These are phyloP conservation scores for Carassius auratus DNA, from an alignment of 2,113 vertebrate species.

Conservation along the genomic window DNA sequence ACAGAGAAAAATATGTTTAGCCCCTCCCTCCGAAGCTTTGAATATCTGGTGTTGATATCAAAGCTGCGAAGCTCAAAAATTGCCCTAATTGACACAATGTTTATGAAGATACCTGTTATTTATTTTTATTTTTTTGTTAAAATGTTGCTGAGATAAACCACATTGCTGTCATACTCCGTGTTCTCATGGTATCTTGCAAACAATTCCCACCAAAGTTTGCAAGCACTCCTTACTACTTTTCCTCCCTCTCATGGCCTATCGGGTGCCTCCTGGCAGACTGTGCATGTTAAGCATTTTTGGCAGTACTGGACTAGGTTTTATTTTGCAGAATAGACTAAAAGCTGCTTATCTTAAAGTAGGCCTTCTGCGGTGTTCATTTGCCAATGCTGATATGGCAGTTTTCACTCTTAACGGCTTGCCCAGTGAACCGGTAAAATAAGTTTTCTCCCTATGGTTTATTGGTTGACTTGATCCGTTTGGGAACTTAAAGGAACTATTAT, in stretches of 20 bases:
- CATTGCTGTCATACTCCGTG: not conserved
- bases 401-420: constrained; percentile 20
- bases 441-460: not conserved
- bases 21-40: no score
- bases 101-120: not conserved
- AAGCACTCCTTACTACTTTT: not conserved
- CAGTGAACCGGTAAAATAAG: constrained; percentile 11
- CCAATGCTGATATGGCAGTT: constrained; percentile 58
- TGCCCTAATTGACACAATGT: not conserved
- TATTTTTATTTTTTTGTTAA: no score
- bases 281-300: constrained; percentile 72
- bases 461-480: not conserved
- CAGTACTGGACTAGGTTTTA: constrained; percentile 57
- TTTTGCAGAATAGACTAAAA: constrained; percentile 69
- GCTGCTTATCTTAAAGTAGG: constrained; percentile 70
- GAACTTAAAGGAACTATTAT: not conserved
- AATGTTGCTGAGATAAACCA: constrained; percentile 8
- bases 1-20: no score
- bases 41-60: no score
- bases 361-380: constrained; percentile 53
- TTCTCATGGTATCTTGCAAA: not conserved
- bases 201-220: not conserved
- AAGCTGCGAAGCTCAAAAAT: no score
- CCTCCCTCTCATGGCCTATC: constrained; percentile 45
- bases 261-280: constrained; percentile 61